phyloP scores from a whole-genome alignment of 2,113 vertebrate genomes.

The Bungarus multicinctus region DNA sequence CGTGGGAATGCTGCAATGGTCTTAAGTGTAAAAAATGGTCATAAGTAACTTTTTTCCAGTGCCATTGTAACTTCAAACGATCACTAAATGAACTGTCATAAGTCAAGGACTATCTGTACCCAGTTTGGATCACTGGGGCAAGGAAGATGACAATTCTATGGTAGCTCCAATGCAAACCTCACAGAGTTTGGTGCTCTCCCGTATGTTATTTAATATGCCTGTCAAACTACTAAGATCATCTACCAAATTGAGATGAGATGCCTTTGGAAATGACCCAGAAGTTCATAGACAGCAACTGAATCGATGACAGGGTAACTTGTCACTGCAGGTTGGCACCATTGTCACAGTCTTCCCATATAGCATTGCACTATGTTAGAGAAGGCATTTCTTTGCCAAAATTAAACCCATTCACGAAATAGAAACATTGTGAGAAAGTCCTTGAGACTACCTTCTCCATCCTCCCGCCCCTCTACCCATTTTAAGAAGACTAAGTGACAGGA shows the following conservation, averaged over 20 bases:
- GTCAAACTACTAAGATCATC: not conserved
- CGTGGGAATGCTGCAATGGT: too few species aligned
- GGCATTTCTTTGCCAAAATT: not conserved
- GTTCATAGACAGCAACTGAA: not conserved
- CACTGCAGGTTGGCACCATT: not conserved
- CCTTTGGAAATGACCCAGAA: not conserved
- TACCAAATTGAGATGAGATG: not conserved
- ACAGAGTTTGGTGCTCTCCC: not conserved
- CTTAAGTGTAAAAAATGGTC: too few species aligned
- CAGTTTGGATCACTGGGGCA: not conserved
- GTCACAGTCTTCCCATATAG: not conserved
- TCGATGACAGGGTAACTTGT: not conserved
- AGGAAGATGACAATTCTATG: not conserved
- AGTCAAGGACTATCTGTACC: not conserved
- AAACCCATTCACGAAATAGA: not conserved
- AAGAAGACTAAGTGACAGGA: not conserved
- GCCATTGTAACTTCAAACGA: too few species aligned
- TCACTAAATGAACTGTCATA: too few species aligned
- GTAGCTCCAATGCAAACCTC: not conserved
- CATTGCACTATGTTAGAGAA: not conserved
- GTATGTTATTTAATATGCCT: not conserved
- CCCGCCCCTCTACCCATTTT: accelerated
- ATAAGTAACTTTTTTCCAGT: too few species aligned
- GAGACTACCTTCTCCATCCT: not conserved
- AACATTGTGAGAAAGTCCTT: not conserved